Evolutionary conservation across 2,888 invertebrate species (phyloP), one percentile per base, ranked within the genome.

Genomic region (Atrina japonica): DNA sequence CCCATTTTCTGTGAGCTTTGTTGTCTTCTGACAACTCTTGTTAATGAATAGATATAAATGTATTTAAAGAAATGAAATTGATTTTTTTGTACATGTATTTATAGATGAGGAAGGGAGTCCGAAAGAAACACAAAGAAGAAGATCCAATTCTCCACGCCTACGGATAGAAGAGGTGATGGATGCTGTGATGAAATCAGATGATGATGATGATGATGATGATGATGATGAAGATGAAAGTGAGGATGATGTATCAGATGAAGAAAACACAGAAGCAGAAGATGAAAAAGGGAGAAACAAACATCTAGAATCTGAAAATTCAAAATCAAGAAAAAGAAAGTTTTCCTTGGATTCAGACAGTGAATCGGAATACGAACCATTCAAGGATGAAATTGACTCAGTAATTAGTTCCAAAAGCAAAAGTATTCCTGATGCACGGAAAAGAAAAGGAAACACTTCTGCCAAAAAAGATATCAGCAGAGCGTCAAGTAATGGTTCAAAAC

Each of bases 171-270:
- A 61, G 50, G 61, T 61, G 23, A 18, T 61, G 35, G 61, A 61
- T 49, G 61, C 50, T 23, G 61, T 61, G 23, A 61, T 61, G 61
- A 61, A 35, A 5, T 61, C 61, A 29, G 50, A 50, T 50, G 61
- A 61, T 47, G 61, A 61, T 2, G 61, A 41, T n/a, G 41, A 58
- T 6, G 23, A 58, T 7, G 40, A 61, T 11, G 50, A 35, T 14
- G 61, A 61, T 14, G 58, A 58, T 6, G 21, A 25, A 16, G 43
- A 30, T 14, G 25, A 18, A 16, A 40, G 11, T 58, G 41, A 18
- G 25, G 58, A 58, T 40, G 56, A 30, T 2, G 9, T 16, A 5
- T n/a, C 16, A 7, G 60, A 60, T 21, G 45, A 59, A 18, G 52
- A 52, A 52, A 27, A 52, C 23, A 21, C 21, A 16, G 25, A 50